Conservation (phyloP, 2,888 invertebrate genomes). For the Sisyra nigra region DNA sequence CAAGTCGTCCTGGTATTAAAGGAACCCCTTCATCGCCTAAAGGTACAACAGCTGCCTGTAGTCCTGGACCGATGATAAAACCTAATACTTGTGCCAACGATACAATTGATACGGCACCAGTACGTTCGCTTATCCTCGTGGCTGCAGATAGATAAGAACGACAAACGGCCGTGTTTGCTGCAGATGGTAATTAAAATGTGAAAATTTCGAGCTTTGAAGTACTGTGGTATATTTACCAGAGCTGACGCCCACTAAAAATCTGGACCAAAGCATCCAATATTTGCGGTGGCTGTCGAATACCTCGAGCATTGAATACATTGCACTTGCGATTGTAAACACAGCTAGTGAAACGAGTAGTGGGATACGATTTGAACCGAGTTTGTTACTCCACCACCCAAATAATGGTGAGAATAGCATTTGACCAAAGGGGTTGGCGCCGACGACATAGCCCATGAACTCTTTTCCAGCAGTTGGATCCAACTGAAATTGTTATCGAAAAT, state of each 20-base stretch:
- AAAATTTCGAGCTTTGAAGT: background rate
- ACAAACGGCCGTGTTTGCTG: constrained; percentile 71
- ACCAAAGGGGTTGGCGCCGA: constrained; percentile 74
- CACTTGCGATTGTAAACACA: constrained; percentile 57
- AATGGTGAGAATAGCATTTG: constrained; percentile 77
- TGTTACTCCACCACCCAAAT: constrained; percentile 74
- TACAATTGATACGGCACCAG: constrained; percentile 67
- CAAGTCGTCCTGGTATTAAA: constrained; percentile 33
- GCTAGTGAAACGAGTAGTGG: constrained; percentile 54
- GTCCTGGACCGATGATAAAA: constrained; percentile 70
- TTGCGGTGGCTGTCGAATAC: constrained; percentile 42
- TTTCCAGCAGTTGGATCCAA: constrained; percentile 64
- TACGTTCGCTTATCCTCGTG: constrained; percentile 63
- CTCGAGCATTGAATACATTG: constrained; percentile 59
- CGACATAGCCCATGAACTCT: constrained; percentile 68
- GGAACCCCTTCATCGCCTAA: constrained; percentile 48
- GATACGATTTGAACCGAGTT: constrained; percentile 48
- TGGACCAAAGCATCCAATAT: constrained; percentile 57
- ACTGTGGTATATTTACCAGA: constrained; percentile 37
- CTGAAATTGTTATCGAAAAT: constrained; percentile 30
- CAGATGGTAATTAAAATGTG: constrained; percentile 13
- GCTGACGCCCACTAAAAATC: constrained; percentile 71
- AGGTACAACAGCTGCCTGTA: constrained; percentile 68
- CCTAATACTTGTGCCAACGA: constrained; percentile 76
- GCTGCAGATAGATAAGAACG: constrained; percentile 74